phyloP scores from a whole-genome alignment of 2,888 invertebrate genomes.

The Zaprionus bogoriensis region DNA sequence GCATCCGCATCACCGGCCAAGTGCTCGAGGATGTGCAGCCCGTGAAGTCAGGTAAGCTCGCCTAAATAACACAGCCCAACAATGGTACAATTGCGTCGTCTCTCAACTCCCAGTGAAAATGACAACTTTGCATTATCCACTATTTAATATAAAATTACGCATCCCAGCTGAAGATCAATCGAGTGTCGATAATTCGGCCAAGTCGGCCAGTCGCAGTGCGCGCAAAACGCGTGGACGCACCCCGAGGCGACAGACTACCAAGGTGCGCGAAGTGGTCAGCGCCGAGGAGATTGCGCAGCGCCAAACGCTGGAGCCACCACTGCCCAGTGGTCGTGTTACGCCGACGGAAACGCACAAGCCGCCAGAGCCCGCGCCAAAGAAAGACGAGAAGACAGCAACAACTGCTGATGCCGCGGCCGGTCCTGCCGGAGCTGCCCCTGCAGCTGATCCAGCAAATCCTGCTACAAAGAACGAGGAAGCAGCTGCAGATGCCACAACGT shows the following conservation, averaged over 20 bases:
- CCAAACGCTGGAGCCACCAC: slow-evolving; percentile 40
- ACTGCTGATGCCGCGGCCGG: neutral
- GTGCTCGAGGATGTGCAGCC: slow-evolving; percentile 88
- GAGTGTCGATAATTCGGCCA: slow-evolving; percentile 63
- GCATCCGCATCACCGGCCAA: slow-evolving; percentile 92
- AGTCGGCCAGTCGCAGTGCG: slow-evolving; percentile 78
- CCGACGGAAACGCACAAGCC: slow-evolving; percentile 24
- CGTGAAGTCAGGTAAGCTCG: slow-evolving; percentile 59
- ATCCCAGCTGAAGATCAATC: slow-evolving; percentile 89
- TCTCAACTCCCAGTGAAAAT: slow-evolving; percentile 81
- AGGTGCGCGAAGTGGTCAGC: slow-evolving; percentile 26
- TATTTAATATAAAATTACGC: slow-evolving; percentile 92
- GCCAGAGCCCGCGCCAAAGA: neutral
- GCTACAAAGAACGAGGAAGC: slow-evolving; percentile 10
- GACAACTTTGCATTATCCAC: slow-evolving; percentile 92
- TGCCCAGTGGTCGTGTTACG: slow-evolving; percentile 29
- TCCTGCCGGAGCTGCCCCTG: no score
- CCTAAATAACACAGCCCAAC: slow-evolving; percentile 31
- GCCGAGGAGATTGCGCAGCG: slow-evolving; percentile 33
- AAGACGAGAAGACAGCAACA: neutral
- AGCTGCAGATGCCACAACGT: neutral
- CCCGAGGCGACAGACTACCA: slow-evolving; percentile 77
- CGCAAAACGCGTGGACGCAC: slow-evolving; percentile 82
- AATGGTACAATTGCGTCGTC: slow-evolving; percentile 53
- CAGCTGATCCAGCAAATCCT: neutral